Conservation (phyloP, 2,888 invertebrate genomes). For the Aleiodes leptofemur region DNA sequence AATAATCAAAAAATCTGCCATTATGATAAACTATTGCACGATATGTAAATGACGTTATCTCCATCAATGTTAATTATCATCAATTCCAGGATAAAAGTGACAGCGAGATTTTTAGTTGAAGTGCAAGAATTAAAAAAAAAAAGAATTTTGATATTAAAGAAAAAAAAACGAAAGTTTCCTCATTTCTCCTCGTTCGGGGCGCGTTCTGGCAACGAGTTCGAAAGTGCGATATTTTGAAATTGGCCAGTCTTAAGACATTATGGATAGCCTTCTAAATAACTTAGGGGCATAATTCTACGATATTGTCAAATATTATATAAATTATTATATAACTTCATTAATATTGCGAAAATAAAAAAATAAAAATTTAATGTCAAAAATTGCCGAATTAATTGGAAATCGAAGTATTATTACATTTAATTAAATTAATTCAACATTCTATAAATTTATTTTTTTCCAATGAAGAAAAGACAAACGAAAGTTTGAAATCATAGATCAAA, state of each 20-base stretch:
- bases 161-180: slow-evolving; percentile 44
- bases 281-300: slow-evolving; percentile 16
- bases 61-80: slow-evolving; percentile 2
- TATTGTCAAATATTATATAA: slow-evolving; percentile 19
- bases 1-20: not conserved
- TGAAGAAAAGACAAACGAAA: slow-evolving; percentile 1
- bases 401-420: no score
- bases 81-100: slow-evolving; percentile 8
- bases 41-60: no score
- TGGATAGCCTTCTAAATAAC: slow-evolving; percentile 26
- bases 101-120: slow-evolving; percentile 32
- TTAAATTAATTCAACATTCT: no score
- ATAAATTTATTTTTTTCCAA: not conserved
- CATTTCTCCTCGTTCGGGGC: slow-evolving; percentile 37
- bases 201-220: slow-evolving; percentile 28
- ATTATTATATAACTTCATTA: no score
- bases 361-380: no score
- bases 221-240: slow-evolving; percentile 46
- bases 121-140: slow-evolving; percentile 23
- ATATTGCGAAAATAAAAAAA: no score
- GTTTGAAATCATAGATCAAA: slow-evolving; percentile 2
- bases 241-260: slow-evolving; percentile 36
- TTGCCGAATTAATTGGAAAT: no score
- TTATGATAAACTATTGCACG: no score
- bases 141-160: slow-evolving; percentile 6